These are phyloP conservation scores for Megalurothrips usitatus DNA, from an alignment of 2,888 invertebrate species.

Conservation along the genomic window DNA sequence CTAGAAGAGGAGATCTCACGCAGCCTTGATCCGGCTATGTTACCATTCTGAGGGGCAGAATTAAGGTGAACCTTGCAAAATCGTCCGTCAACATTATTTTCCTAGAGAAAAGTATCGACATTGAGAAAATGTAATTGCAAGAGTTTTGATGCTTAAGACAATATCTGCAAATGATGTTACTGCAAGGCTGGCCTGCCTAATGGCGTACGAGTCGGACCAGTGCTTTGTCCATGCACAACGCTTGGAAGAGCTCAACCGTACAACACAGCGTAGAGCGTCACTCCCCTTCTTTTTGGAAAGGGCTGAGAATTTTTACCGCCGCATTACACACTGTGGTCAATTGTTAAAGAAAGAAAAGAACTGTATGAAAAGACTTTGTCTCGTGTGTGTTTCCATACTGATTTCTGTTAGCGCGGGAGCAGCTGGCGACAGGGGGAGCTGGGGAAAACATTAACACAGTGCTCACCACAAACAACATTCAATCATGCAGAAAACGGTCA, in stretches of 20 bases:
- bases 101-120: too few relatives aligned
- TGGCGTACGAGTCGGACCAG: not conserved
- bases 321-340: not conserved
- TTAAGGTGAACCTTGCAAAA: too few relatives aligned
- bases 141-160: not conserved
- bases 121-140: not conserved
- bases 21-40: too few relatives aligned
- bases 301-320: not conserved
- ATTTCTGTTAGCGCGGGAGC: not conserved
- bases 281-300: not conserved
- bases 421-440: constrained; percentile 23
- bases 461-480: constrained; percentile 9
- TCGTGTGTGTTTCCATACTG: constrained; percentile 1
- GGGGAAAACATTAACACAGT: not conserved
- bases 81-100: too few relatives aligned
- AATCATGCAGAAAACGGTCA: not conserved
- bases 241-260: not conserved
- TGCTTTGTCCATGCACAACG: not conserved
- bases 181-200: not conserved
- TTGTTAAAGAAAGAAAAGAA: not conserved
- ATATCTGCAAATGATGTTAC: not conserved
- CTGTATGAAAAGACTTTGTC: not conserved
- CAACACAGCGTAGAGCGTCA: not conserved
- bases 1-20: not conserved
- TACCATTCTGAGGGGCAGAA: too few relatives aligned